phyloP scores from a whole-genome alignment of 1,140 invertebrate species.

The Bombus breviceps region DNA sequence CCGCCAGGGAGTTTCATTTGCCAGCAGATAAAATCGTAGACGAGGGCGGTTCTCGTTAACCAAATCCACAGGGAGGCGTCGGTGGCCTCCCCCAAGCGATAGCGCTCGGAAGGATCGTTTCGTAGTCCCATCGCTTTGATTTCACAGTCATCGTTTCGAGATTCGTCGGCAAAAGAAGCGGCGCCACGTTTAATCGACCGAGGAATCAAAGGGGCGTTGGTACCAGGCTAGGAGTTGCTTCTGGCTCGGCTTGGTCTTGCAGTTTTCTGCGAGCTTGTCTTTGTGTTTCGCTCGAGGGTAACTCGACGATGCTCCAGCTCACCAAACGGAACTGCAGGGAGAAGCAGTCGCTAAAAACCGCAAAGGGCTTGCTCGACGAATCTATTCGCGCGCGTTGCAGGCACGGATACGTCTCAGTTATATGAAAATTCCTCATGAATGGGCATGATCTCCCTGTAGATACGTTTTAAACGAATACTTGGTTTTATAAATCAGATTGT shows the following conservation, averaged over 20 bases:
- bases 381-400: neutral
- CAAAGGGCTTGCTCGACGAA: constrained; percentile 38
- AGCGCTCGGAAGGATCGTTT: too few relatives aligned
- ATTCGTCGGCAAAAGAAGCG: constrained; percentile 29
- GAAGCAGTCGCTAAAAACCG: constrained; percentile 18
- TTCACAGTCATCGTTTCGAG: constrained; percentile 44
- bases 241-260: constrained; percentile 9
- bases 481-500: neutral
- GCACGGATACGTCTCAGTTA: constrained; percentile 21
- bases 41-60: constrained; percentile 39
- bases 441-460: neutral
- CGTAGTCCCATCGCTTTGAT: constrained; percentile 21
- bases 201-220: constrained; percentile 53
- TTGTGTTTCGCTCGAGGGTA: constrained; percentile 53
- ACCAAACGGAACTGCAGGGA: constrained; percentile 17
- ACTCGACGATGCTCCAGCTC: constrained; percentile 51
- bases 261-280: constrained; percentile 32
- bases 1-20: constrained; percentile 12
- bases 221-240: neutral
- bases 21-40: constrained; percentile 22
- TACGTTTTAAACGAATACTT: neutral
- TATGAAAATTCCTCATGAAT: too few relatives aligned
- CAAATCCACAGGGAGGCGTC: constrained; percentile 2
- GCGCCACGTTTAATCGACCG: constrained; percentile 56
- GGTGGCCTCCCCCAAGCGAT: neutral